phyloP scores from a whole-genome alignment of 2,797 vertebrate species.

The Avahi laniger region DNA sequence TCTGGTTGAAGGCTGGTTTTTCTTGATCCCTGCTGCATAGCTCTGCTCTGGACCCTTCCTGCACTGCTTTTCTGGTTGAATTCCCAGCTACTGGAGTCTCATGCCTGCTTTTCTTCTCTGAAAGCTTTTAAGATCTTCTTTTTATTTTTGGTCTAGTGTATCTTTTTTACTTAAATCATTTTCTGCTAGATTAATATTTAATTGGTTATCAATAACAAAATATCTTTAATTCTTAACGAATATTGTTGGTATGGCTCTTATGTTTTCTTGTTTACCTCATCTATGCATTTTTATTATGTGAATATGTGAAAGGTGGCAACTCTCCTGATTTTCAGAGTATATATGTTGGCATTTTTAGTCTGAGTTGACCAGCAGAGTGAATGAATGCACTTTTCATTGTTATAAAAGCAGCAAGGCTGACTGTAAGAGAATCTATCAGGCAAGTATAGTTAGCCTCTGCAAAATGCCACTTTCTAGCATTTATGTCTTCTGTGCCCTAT shows the following conservation, averaged over 20 bases:
- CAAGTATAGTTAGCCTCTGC: neutral
- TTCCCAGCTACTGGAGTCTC: neutral
- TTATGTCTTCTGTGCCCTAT: neutral
- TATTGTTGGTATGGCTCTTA: neutral
- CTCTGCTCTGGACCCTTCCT: neutral
- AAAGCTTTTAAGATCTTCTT: neutral
- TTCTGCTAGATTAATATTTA: neutral
- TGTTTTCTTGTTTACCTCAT: neutral
- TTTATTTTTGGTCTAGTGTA: neutral
- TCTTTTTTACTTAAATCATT: neutral
- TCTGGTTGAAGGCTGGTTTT: neutral
- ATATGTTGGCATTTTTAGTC: slow-evolving; percentile 29
- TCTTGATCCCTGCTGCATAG: neutral
- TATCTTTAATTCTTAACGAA: slow-evolving; percentile 20
- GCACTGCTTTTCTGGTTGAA: neutral
- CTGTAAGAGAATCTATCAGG: neutral
- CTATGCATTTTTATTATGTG: neutral
- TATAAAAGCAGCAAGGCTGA: neutral
- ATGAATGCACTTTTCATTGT: slow-evolving; percentile 13
- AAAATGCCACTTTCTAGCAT: neutral
- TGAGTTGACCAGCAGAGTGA: neutral
- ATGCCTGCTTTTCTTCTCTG: neutral
- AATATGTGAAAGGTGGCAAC: neutral
- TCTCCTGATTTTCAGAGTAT: neutral
- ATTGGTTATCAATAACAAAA: neutral